Base-by-base conservation (phyloP, 2,113 vertebrate species). In the Zonotrichia leucophrys region DNA sequence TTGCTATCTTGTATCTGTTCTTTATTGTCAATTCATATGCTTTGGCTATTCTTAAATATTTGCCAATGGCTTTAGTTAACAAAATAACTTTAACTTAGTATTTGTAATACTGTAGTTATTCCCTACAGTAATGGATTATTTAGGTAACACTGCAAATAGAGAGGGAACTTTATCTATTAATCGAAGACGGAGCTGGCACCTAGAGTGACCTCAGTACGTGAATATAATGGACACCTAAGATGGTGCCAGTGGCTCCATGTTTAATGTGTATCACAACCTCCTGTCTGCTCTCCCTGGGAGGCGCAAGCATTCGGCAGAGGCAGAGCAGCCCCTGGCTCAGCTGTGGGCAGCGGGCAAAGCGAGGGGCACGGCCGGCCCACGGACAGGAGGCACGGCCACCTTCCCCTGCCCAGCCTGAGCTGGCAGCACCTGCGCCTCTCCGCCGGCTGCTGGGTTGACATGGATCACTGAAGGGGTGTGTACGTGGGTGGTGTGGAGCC, bases 81-180 rank as follows among this genome's bases (percentile, higher is more conserved):
- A 96, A 96, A 97, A 93, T 87, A 96, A 95, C 53, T 90, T 96
- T 75, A 95, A 80, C 68, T 68, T 46, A 64, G 60, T 96, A 96
- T 97, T 95, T 96, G 94, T 80, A 96, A 90, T 92, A 83, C 64
- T 90, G 79, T 66, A 96, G 95, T 85, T 94, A 96, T 95, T 91
- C 94, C 46, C 87, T 89, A 87, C 69, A 91, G 84, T 89, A 95
- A 94, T 33, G 89, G 89, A 95, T 84, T 90, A 87, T 96, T 93
- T 97, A 89, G 88, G 90, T 96, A 96, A 84, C 80, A 93, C 83
- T 94, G 90, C 88, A 96, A 97, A 97, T 89, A 95, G 64, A 78
- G 86, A 73, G 37, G 42, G 62, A 93, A 87, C 58, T 64, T 95
- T 93, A 96, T 96, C 96, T 96, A 79, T 79, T 96, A 97, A 96